These are phyloP conservation scores for Astur gentilis DNA, from an alignment of 2,113 vertebrate genomes.

Conservation along the genomic window DNA sequence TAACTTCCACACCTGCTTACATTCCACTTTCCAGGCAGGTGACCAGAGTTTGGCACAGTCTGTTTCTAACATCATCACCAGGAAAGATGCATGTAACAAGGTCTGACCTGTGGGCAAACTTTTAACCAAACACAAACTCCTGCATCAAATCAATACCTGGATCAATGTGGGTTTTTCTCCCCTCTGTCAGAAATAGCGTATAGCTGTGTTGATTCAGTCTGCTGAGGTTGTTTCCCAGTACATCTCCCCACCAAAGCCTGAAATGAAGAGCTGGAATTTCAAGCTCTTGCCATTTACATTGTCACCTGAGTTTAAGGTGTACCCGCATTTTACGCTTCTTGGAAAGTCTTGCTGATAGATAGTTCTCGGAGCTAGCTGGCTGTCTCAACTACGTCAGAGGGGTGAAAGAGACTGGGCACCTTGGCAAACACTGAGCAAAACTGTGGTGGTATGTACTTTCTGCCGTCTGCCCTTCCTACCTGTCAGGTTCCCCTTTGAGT, in stretches of 20 bases:
- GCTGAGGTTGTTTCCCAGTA: not conserved
- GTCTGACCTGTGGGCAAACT: constrained; percentile 27
- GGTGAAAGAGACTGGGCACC: not conserved
- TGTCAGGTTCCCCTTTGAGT: not conserved
- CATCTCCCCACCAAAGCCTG: not conserved
- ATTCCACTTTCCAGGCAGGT: not conserved
- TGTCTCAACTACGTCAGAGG: not conserved
- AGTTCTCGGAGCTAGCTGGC: not conserved
- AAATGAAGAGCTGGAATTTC: not conserved
- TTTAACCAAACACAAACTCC: constrained; percentile 43
- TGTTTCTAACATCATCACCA: constrained; percentile 13
- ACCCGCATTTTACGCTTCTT: not conserved
- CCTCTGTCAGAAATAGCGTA: not conserved
- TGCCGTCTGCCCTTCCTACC: not conserved
- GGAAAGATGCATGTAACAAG: not conserved
- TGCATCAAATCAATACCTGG: constrained; percentile 16
- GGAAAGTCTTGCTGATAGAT: not conserved
- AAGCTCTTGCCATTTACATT: not conserved
- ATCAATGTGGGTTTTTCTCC: not conserved
- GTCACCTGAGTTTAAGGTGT: not conserved
- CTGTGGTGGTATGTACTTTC: not conserved
- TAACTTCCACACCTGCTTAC: not conserved
- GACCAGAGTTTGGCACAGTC: not conserved
- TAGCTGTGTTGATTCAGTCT: not conserved
- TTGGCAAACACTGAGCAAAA: not conserved